Conservation (phyloP, 2,113 vertebrate genomes). For the Psittacara wagleri region DNA sequence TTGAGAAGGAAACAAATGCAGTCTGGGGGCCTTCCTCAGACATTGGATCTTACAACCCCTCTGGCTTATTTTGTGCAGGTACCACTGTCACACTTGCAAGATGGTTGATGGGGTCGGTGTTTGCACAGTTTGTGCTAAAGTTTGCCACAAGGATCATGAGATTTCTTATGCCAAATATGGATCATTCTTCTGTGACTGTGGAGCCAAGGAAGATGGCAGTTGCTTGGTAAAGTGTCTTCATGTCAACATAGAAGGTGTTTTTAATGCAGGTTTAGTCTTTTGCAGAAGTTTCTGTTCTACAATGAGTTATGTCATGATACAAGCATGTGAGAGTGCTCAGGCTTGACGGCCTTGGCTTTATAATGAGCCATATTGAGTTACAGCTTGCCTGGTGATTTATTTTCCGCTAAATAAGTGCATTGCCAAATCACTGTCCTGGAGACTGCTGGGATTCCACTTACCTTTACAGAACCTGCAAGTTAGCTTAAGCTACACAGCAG, state of each 20-base stretch:
- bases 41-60: not conserved
- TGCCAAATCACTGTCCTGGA: not conserved
- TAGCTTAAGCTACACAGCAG: not conserved
- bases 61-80: constrained; percentile 77
- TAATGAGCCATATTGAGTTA: not conserved
- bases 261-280: not conserved
- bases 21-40: not conserved
- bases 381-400: not conserved
- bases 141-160: constrained; percentile 99
- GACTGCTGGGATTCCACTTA: not conserved
- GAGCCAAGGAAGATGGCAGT: constrained; percentile 98
- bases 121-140: constrained; percentile 98
- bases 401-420: not conserved
- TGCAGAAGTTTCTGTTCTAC: not conserved
- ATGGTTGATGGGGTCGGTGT: constrained; percentile 99
- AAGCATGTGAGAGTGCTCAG: rapidly evolving
- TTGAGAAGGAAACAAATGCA: constrained; percentile 72
- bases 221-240: constrained; percentile 88
- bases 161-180: constrained; percentile 99
- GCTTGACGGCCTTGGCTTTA: not conserved
- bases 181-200: constrained; percentile 99
- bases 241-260: not conserved
- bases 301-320: not conserved
- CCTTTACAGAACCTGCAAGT: not conserved
- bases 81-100: constrained; percentile 99